A percentile compares a stretch with the other conserved stretches of the same genome.
Conservation (phyloP, 2,113 vertebrate species). For the Bombycilla garrulus region DNA sequence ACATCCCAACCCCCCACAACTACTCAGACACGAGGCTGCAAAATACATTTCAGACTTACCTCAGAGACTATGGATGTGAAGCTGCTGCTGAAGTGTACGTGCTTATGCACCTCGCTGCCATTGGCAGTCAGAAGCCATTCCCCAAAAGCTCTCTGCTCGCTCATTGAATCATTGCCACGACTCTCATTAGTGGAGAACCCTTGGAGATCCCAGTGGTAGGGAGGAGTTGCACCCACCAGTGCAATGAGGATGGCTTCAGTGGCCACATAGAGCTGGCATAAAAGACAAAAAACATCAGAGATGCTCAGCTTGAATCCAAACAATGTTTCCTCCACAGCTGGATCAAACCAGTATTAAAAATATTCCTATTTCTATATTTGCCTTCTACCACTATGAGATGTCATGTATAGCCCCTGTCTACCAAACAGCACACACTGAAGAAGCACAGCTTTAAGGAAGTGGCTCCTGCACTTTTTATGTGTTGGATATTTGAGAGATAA, state of each 20-base stretch:
- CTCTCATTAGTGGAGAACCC: constrained; percentile 64
- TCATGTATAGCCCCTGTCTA: neutral
- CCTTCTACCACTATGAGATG: neutral
- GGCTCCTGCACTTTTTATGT: neutral
- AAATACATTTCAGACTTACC: constrained; percentile 56
- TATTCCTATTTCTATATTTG: neutral
- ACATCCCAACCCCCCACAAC: too few relatives aligned
- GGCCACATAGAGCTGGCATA: constrained; percentile 76
- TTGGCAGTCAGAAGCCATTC: constrained; percentile 76
- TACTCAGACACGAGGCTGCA: rapidly evolving
- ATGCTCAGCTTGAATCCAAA: neutral
- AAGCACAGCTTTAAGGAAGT: neutral
- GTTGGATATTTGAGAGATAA: neutral
- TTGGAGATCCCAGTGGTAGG: constrained; percentile 77
- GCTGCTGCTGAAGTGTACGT: constrained; percentile 69
- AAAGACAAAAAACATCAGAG: constrained; percentile 12
- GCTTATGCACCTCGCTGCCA: constrained; percentile 66
- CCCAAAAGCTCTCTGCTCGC: constrained; percentile 53
- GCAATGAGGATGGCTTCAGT: constrained; percentile 78
- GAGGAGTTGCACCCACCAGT: constrained; percentile 73
- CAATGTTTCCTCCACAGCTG: neutral
- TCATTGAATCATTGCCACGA: constrained; percentile 51
- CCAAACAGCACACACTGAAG: neutral
- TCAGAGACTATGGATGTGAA: constrained; percentile 82
- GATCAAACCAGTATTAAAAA: neutral